Evolutionary conservation across 2,888 invertebrate genomes (phyloP).

Genomic region (Caenorhabditis zanzibari): DNA sequence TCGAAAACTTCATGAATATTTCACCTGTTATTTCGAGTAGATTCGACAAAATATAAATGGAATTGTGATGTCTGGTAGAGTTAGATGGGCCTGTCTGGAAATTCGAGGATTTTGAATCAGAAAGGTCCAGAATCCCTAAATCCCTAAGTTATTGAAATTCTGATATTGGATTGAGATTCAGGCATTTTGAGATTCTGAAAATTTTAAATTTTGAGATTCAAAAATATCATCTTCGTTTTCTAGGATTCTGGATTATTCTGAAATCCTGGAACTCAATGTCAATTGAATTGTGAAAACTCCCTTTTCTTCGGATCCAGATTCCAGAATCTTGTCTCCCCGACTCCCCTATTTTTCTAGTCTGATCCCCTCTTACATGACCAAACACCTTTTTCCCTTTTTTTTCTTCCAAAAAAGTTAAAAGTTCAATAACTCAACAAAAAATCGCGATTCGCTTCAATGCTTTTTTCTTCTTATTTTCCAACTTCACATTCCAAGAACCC

Average conservation of each 20-base stretch:
- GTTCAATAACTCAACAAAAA: conserved; percentile 2
- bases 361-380: not conserved
- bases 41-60: not conserved
- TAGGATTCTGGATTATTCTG: no score
- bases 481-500: not conserved
- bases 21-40: conserved; percentile 46
- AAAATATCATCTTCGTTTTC: no score
- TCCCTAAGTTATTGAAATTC: not conserved
- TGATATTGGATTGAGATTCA: not conserved
- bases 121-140: not conserved
- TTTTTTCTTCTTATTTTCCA: not conserved
- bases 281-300: no score
- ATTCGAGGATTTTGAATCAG: not conserved
- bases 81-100: not conserved
- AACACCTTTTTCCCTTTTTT: conserved; percentile 6
- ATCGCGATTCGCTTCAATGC: not conserved
- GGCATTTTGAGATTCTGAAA: no score
- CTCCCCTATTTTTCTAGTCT: conserved; percentile 3
- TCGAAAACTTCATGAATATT: conserved; percentile 44
- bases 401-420: conserved; percentile 7
- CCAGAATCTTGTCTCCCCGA: no score
- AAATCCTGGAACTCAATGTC: no score
- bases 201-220: no score
- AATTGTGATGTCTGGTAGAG: conserved; percentile 31
- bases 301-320: no score